These are phyloP conservation scores for Camponotus floridanus DNA, from an alignment of 1,140 invertebrate genomes.

Conservation along the genomic window DNA sequence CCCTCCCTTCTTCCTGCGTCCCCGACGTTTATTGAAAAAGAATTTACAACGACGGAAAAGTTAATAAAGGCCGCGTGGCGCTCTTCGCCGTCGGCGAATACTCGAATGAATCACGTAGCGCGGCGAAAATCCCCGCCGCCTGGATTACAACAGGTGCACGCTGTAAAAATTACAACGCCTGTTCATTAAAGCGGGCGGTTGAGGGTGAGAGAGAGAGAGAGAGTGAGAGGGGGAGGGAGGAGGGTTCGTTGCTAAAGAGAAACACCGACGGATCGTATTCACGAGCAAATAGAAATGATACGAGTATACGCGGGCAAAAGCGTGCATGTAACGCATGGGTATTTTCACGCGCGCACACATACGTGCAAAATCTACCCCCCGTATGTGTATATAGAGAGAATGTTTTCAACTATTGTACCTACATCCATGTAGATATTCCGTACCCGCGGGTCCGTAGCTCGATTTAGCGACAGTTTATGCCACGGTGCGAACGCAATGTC, in stretches of 20 bases:
- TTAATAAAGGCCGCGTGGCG: slow-evolving; percentile 46
- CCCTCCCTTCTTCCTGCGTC: neutral
- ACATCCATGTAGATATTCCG: neutral
- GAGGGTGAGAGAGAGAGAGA: neutral
- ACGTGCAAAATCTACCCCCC: neutral
- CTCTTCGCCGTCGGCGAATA: neutral
- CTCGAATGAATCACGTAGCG: slow-evolving; percentile 51
- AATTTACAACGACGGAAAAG: slow-evolving; percentile 60
- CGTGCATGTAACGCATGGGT: neutral
- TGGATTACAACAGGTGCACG: slow-evolving; percentile 58
- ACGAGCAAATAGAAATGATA: slow-evolving; percentile 45
- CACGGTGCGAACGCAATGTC: slow-evolving; percentile 33
- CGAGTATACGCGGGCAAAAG: neutral
- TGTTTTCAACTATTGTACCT: slow-evolving; percentile 45
- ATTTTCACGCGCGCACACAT: neutral
- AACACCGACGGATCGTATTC: slow-evolving; percentile 9
- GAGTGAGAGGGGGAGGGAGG: neutral
- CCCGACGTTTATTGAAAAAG: slow-evolving; percentile 55
- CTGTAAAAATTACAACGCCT: slow-evolving; percentile 57
- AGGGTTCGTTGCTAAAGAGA: slow-evolving; percentile 12
- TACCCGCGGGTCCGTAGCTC: slow-evolving; percentile 17
- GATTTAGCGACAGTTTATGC: slow-evolving; percentile 47
- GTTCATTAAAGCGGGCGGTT: neutral
- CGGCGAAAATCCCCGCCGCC: slow-evolving; percentile 32
- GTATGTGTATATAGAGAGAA: slow-evolving; percentile 30